These are phyloP conservation scores for Tenebrio molitor DNA, from an alignment of 1,140 invertebrate species.

Conservation along the genomic window DNA sequence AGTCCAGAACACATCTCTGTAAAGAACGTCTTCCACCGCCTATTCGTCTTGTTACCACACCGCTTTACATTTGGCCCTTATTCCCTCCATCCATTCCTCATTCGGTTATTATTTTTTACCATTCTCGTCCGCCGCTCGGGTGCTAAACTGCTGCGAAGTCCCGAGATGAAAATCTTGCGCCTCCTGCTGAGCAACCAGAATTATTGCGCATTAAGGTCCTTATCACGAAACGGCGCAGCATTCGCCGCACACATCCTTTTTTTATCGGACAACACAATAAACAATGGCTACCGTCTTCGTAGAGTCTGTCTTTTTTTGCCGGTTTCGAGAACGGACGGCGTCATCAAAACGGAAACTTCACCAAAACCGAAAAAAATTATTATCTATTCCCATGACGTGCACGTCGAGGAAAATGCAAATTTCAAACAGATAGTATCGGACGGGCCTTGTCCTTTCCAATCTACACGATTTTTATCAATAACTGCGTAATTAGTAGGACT, in stretches of 20 bases:
- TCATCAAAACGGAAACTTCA: conserved; percentile 39
- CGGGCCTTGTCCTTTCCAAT: not conserved
- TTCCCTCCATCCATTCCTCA: too few species aligned
- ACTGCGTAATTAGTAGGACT: not conserved
- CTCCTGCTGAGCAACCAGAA: conserved; percentile 22
- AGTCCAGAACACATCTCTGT: too few species aligned
- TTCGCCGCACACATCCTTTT: conserved; percentile 26
- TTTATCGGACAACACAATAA: conserved; percentile 29
- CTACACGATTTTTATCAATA: conserved; percentile 25
- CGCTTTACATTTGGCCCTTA: too few species aligned
- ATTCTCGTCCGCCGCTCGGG: too few species aligned
- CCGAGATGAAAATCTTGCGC: conserved; percentile 9
- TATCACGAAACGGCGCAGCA: conserved; percentile 29
- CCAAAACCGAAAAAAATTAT: conserved; percentile 29
- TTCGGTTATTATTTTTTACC: too few species aligned
- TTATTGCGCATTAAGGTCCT: conserved; percentile 31
- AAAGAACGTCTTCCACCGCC: too few species aligned
- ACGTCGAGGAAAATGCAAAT: conserved; percentile 7
- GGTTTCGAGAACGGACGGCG: conserved; percentile 25
- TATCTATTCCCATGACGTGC: conserved; percentile 20
- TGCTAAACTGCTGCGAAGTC: not conserved
- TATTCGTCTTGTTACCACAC: too few species aligned
- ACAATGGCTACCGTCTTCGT: conserved; percentile 35
- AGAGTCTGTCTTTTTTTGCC: conserved; percentile 19
- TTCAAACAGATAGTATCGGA: not conserved